Evolutionary conservation across 2,888 invertebrate genomes (phyloP).

Genomic region (Erpobdella octoculata): DNA sequence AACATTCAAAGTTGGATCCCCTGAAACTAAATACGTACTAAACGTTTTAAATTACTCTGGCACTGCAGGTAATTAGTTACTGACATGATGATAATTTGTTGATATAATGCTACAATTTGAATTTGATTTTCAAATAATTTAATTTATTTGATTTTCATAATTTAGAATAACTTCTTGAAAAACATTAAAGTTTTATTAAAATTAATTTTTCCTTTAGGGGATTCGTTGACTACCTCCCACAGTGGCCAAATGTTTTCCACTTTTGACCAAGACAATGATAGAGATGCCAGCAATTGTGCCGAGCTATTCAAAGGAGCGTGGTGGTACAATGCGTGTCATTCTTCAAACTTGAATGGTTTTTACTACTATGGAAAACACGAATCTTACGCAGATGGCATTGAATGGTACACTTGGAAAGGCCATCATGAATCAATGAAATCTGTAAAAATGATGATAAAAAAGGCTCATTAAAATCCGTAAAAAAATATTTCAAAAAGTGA

Average conservation of each 20-base stretch:
- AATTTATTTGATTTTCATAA: too few species aligned
- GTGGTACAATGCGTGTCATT: slow-evolving; percentile 31
- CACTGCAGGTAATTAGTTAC: slow-evolving; percentile 17
- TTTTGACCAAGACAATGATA: slow-evolving; percentile 23
- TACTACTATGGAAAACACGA: slow-evolving; percentile 20
- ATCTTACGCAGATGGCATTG: slow-evolving; percentile 24
- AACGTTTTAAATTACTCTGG: neutral
- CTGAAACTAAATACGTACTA: neutral
- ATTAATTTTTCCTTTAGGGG: too few species aligned
- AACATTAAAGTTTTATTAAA: too few species aligned
- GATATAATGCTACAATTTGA: too few species aligned
- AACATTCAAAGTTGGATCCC: neutral
- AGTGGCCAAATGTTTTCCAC: slow-evolving; percentile 23
- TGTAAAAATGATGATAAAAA: slow-evolving; percentile 18
- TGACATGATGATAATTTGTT: too few species aligned
- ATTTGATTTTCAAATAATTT: too few species aligned
- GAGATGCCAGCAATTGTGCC: neutral
- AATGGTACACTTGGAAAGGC: slow-evolving; percentile 14
- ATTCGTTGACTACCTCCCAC: slow-evolving; percentile 13
- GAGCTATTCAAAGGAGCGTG: slow-evolving; percentile 18
- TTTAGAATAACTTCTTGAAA: too few species aligned
- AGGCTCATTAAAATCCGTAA: too few species aligned
- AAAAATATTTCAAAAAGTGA: too few species aligned
- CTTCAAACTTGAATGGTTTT: slow-evolving; percentile 26
- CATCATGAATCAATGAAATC: slow-evolving; percentile 19